phyloP scores from a whole-genome alignment of 2,113 vertebrate genomes.

The Dicaeum eximium region DNA sequence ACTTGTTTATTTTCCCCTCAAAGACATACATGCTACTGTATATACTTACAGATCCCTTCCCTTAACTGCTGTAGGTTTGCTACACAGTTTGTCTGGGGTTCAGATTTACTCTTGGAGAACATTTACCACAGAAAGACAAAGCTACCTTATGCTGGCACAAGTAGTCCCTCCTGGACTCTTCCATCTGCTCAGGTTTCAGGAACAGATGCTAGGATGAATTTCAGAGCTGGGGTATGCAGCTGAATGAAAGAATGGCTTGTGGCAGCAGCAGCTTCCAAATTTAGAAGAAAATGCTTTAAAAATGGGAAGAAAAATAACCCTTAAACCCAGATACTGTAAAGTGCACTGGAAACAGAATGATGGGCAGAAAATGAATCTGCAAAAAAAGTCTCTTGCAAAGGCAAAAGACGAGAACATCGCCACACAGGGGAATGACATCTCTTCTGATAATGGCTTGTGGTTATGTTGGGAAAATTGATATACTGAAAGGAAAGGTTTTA shows the following conservation, averaged over 20 bases:
- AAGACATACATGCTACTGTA: background rate
- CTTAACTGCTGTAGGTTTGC: background rate
- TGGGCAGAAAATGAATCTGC: background rate
- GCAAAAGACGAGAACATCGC: background rate
- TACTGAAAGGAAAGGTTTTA: background rate
- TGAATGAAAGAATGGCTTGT: constrained; percentile 2
- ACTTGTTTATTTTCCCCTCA: background rate
- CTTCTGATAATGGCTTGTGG: background rate
- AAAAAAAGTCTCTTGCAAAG: background rate
- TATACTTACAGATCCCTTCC: background rate
- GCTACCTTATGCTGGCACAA: background rate
- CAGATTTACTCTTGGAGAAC: background rate
- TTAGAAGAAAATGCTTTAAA: background rate
- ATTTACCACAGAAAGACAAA: background rate
- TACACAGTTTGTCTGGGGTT: background rate
- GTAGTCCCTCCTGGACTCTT: background rate
- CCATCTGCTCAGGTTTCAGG: constrained; percentile 39
- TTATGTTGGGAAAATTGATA: background rate
- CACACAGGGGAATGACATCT: background rate
- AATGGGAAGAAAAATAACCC: background rate
- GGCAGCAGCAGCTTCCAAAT: background rate
- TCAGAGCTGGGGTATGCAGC: background rate
- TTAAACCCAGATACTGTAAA: background rate
- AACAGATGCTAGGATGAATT: constrained; percentile 23
- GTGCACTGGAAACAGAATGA: background rate